Base-by-base conservation (phyloP, 2,888 invertebrate genomes). In the Euspilapteryx auroguttella region DNA sequence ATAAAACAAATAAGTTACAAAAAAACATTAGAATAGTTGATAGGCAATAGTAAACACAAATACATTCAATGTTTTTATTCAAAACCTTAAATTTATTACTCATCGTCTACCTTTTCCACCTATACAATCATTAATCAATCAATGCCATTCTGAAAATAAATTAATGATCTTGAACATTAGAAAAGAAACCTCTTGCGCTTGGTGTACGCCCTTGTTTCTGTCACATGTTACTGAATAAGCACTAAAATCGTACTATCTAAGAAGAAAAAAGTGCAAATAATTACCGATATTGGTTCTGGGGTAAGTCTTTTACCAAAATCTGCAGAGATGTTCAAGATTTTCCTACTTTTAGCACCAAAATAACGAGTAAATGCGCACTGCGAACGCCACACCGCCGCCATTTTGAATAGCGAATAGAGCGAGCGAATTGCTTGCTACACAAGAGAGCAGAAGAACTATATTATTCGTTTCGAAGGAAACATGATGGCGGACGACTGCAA, bases 371-470 rank as follows among this genome's bases (percentile, higher is more conserved):
- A 71, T 50, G 69, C 71, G 62, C 62, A 62, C 61, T 53, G 73
- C 53, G 73, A 59, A 59, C 75, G 68, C 64, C 63, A 61, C 68
- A 73, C 68, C 47, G 76, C 68, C 76, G 77, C 77, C 77, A 77
- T 77, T 73, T 77, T 77, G 77, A 73, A 77, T 77, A 77, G 76
- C 76, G 75, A 77, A 75, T 76, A 76, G 76, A 76, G 73, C 76
- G 76, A 76, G 73, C 62, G 63, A 66, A 66, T 66, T 63, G 71
- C 68, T 69, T 22, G 31, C 27, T 27, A 30, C 27, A 12, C 62
- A 68, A 69, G 69, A 68, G 75, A 71, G 75, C 76, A 73, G 75
- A 76, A 73, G 76, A 76, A 73, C 71, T 66, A 76, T 73, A 75
- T 73, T 75, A 76, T 75, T 76, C 75, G 75, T 75, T 75, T 66